Evolutionary conservation across 92 coral and sea anemone species (phyloP), one percentile per base, ranked within the genome.

Genomic region (Parazoanthus darwini): DNA sequence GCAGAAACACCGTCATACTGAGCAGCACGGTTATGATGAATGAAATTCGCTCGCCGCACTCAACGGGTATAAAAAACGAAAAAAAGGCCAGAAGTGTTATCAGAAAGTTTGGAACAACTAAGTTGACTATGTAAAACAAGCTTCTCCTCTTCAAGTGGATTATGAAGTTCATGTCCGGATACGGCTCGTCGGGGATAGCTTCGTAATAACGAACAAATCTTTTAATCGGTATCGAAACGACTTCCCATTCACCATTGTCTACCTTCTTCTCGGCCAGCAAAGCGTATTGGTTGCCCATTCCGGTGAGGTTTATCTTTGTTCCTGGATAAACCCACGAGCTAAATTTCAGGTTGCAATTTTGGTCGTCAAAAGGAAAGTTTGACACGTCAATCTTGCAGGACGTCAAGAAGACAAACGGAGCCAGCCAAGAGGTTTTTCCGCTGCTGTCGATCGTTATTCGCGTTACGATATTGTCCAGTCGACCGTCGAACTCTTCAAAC

Each of bases 41-140:
- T 23, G 94, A 92, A 25, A 92, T 87, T 33, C 94, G 84, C 58
- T 92, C 94, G 22, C 94, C 94, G 63, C 90, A 92, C 79, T 92
- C 94, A 26, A 89, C 92, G 50, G 94, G 94, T 39, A 92, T 92
- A 82, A 89, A 92, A 75, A 92, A 92, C 36, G 94, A 92, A 85
- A 89, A 92, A 89, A 92, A 92, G 26, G 94, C 94, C 25, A 92
- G 80, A 50, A 92, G 86, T 6, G 92, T 82, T 81, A 92, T 92
- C 68, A 92, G 83, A 46, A 92, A 89, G 77, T 92, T 92, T 67
- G 94, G 94, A 50, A 92, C 7, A 14, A 92, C 77, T 7, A 92
- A 88, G 38, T 92, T 92, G 22, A 92, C 90, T 10, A 92, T 71
- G 77, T 89, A 89, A 29, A 92, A 92, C 88, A 92, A 70, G 39